Percentiles rank a stretch among this genome's conserved stretches.
Conservation (phyloP, 1,140 invertebrate genomes). For the Zaprionus nigranus region DNA sequence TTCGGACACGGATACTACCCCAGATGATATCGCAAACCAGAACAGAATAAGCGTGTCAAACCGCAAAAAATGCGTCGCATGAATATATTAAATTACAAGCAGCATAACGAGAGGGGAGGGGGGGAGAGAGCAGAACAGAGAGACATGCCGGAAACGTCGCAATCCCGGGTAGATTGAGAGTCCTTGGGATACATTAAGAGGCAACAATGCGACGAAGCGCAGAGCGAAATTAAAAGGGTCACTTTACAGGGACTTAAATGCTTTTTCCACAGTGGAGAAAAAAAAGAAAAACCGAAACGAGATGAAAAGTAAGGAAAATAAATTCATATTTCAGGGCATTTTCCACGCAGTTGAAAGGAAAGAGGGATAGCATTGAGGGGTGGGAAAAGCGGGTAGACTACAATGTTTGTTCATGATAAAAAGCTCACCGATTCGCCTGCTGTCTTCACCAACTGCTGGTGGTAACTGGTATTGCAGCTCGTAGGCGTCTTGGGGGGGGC, state of each 20-base stretch:
- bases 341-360: constrained; percentile 13
- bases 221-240: constrained; percentile 83
- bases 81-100: constrained; percentile 78
- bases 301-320: constrained; percentile 82
- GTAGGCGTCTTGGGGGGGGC: constrained; percentile 4
- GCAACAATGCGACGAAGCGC: constrained; percentile 72
- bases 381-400: constrained; percentile 17
- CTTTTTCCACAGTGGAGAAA: constrained; percentile 47
- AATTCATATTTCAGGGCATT: constrained; percentile 75
- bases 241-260: constrained; percentile 82
- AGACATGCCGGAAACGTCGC: constrained; percentile 45
- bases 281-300: constrained; percentile 57
- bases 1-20: constrained; percentile 24
- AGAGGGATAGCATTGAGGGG: neutral
- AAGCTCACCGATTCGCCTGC: constrained; percentile 48
- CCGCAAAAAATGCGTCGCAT: constrained; percentile 75
- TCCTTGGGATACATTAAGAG: constrained; percentile 62
- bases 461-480: constrained; percentile 34
- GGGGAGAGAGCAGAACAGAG: neutral
- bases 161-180: constrained; percentile 23
- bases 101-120: neutral
- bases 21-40: constrained; percentile 59
- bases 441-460: constrained; percentile 35
- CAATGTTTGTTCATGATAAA: constrained; percentile 72
- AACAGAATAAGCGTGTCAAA: constrained; percentile 83